A percentile compares a stretch with the other conserved stretches of the same genome.
phyloP scores from a whole-genome alignment of 2,888 invertebrate genomes.

The Villa cingulata region DNA sequence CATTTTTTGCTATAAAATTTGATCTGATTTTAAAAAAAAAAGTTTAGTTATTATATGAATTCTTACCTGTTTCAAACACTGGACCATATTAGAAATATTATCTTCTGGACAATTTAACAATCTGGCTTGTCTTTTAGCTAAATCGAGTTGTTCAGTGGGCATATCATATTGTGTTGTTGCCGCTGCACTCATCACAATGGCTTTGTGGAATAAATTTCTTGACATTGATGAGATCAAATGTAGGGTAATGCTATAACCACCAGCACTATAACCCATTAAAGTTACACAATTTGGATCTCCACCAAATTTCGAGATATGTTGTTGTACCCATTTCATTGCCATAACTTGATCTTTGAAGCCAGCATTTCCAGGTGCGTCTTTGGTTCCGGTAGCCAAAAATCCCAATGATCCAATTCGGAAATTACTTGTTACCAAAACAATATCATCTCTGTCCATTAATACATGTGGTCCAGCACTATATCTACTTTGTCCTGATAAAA shows the following conservation, averaged over 20 bases:
- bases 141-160: slow-evolving; percentile 37
- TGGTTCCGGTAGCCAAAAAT: slow-evolving; percentile 51
- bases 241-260: slow-evolving; percentile 38
- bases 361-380: slow-evolving; percentile 51
- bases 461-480: slow-evolving; percentile 43
- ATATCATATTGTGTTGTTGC: slow-evolving; percentile 41
- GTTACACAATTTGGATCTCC: slow-evolving; percentile 53
- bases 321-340: slow-evolving; percentile 50
- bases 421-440: slow-evolving; percentile 52
- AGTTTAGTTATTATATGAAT: no score
- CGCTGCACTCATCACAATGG: slow-evolving; percentile 54
- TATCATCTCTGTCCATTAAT: slow-evolving; percentile 48
- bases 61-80: slow-evolving; percentile 44
- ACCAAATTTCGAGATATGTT: slow-evolving; percentile 52
- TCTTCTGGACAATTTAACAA: slow-evolving; percentile 45
- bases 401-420: slow-evolving; percentile 45
- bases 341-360: slow-evolving; percentile 58
- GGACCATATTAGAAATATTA: slow-evolving; percentile 40
- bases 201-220: slow-evolving; percentile 54
- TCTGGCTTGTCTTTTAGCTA: slow-evolving; percentile 49
- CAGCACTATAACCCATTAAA: slow-evolving; percentile 47
- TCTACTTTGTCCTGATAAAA: slow-evolving; percentile 44
- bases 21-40: no score
- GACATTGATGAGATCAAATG: slow-evolving; percentile 55
- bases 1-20: neutral